These are phyloP conservation scores for Leucoma salicis DNA, from an alignment of 2,888 invertebrate species.

Conservation along the genomic window DNA sequence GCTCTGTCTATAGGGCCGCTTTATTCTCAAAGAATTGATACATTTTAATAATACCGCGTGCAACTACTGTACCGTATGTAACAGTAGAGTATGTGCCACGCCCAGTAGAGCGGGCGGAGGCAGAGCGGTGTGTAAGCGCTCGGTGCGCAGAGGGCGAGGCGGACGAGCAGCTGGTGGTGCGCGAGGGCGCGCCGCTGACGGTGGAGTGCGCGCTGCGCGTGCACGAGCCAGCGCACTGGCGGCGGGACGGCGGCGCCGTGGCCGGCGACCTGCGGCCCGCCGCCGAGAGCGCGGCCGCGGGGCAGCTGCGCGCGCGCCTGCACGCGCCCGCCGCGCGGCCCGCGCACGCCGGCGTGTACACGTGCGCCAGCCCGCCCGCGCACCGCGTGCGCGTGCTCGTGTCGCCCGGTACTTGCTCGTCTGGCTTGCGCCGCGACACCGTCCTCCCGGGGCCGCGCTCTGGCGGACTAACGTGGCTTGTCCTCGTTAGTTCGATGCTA, in stretches of 20 bases:
- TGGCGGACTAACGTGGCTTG: too few relatives aligned
- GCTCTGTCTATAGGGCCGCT: too few relatives aligned
- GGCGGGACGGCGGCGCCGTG: constrained; percentile 48
- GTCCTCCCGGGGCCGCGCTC: constrained; percentile 8
- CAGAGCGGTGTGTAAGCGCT: constrained; percentile 18
- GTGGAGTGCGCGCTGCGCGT: constrained; percentile 66
- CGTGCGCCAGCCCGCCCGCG: constrained; percentile 48
- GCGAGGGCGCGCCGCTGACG: constrained; percentile 57
- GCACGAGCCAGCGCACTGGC: constrained; percentile 52
- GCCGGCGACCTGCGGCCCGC: constrained; percentile 51
- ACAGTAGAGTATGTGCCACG: too few relatives aligned
- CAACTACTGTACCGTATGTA: too few relatives aligned
- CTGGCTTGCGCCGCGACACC: constrained; percentile 24
- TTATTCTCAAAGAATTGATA: too few relatives aligned
- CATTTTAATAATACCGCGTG: too few relatives aligned
- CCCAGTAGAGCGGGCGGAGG: too few relatives aligned
- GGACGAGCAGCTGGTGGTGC: constrained; percentile 49
- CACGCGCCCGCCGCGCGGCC: constrained; percentile 45
- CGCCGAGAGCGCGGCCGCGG: constrained; percentile 42
- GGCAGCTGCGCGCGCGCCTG: constrained; percentile 49
- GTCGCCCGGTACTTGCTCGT: constrained; percentile 37
- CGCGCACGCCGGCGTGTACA: constrained; percentile 57
- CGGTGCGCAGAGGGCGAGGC: constrained; percentile 34
- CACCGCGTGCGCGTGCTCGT: constrained; percentile 52
- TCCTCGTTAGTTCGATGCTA: too few relatives aligned